Evolutionary conservation across 2,797 vertebrate species (phyloP).

Genomic region (Pangasius mekongensis): DNA sequence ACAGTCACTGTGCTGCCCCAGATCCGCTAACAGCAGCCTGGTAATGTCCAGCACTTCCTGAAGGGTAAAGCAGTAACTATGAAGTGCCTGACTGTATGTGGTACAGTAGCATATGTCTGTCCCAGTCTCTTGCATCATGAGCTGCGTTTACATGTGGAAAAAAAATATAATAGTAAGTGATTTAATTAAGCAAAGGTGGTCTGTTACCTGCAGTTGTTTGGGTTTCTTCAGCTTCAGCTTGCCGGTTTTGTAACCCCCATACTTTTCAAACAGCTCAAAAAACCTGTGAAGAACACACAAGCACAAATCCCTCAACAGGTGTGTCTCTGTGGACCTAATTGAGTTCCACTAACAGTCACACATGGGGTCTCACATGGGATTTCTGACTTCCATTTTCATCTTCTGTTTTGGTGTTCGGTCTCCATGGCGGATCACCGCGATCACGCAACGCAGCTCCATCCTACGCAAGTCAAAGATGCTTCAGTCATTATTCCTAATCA

Average conservation of each 20-base stretch:
- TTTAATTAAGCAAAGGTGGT: not conserved
- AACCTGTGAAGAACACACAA: constrained; percentile 76
- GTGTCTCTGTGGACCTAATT: not conserved
- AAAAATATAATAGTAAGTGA: not conserved
- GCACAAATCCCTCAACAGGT: constrained; percentile 1
- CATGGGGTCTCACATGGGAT: constrained; percentile 83
- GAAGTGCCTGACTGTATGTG: not conserved
- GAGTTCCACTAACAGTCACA: constrained; percentile 5
- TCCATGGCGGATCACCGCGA: constrained; percentile 94
- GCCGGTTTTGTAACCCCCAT: constrained; percentile 95
- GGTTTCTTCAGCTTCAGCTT: constrained; percentile 97
- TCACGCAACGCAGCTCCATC: constrained; percentile 99
- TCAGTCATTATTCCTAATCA: constrained; percentile 9
- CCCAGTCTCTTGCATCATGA: not conserved
- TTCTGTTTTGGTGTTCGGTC: constrained; percentile 98
- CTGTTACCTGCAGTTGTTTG: constrained; percentile 92
- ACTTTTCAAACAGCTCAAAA: constrained; percentile 95
- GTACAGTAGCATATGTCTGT: not conserved
- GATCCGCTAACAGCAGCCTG: constrained; percentile 86
- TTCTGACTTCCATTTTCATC: constrained; percentile 99
- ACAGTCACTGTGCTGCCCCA: constrained; percentile 84
- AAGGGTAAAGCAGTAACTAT: constrained; percentile 16
- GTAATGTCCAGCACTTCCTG: constrained; percentile 98
- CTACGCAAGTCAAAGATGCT: constrained; percentile 65
- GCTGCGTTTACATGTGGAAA: not conserved